A percentile compares a stretch with the other conserved stretches of the same genome.
Conservation (phyloP, 2,888 invertebrate species). For the Leucoma salicis region DNA sequence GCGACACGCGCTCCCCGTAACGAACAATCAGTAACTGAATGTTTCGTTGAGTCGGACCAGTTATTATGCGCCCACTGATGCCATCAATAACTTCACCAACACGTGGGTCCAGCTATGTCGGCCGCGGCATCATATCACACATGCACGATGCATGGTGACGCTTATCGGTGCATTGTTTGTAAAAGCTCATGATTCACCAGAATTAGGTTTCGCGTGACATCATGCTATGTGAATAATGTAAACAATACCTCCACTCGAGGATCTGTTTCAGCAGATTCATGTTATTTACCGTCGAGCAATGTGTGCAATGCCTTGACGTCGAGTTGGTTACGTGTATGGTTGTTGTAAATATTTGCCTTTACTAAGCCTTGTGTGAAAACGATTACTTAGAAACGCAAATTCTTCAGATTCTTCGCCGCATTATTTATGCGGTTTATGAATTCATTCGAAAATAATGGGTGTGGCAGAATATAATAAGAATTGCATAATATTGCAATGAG, state of each 20-base stretch:
- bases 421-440: conserved; percentile 5
- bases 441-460: not conserved
- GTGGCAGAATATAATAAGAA: not conserved
- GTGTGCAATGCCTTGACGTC: conserved; percentile 17
- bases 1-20: conserved; percentile 67
- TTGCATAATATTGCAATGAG: not conserved
- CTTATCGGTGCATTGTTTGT: conserved; percentile 76
- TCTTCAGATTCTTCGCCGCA: conserved; percentile 33
- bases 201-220: conserved; percentile 74
- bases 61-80: conserved; percentile 78
- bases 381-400: conserved; percentile 45
- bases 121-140: conserved; percentile 53
- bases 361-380: conserved; percentile 33
- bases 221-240: conserved; percentile 61
- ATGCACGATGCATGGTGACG: conserved; percentile 57
- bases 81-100: conserved; percentile 71
- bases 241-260: conserved; percentile 41
- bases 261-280: conserved; percentile 28
- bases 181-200: conserved; percentile 77
- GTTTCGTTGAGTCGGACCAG: conserved; percentile 62
- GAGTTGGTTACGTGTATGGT: conserved; percentile 20
- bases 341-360: conserved; percentile 43
- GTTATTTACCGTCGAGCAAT: conserved; percentile 19
- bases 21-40: conserved; percentile 76
- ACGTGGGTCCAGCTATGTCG: conserved; percentile 67